Evolutionary conservation across 1,140 invertebrate genomes (phyloP).

Genomic region (Drosophila sechellia): DNA sequence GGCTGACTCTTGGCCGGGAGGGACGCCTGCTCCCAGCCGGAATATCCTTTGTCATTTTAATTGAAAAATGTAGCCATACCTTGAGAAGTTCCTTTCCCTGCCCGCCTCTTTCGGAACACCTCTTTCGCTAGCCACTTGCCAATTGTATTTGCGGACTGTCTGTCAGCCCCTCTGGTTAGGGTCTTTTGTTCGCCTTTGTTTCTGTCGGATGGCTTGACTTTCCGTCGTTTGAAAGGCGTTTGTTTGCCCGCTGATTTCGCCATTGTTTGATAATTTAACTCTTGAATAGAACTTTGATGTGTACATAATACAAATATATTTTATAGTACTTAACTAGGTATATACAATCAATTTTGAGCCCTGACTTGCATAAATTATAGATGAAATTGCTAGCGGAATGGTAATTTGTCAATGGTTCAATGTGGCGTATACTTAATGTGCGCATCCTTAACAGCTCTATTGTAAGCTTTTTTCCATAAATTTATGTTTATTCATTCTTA

Average conservation of each 20-base stretch:
- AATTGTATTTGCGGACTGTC: conserved; percentile 36
- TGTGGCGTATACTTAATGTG: conserved; percentile 24
- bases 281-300: conserved; percentile 8
- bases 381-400: conserved; percentile 13
- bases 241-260: conserved; percentile 42
- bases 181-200: conserved; percentile 47
- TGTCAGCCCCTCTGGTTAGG: conserved; percentile 27
- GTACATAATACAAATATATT: neutral
- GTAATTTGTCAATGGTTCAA: conserved; percentile 4
- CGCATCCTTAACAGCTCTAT: neutral
- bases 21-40: neutral
- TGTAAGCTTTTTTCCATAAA: neutral
- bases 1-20: conserved; percentile 26
- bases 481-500: too few species aligned
- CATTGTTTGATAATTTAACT: conserved; percentile 24
- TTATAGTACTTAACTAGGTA: neutral
- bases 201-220: conserved; percentile 13
- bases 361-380: conserved; percentile 35
- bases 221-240: conserved; percentile 31
- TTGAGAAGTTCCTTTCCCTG: neutral
- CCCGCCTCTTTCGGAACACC: conserved; percentile 8
- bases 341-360: neutral
- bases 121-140: conserved; percentile 30
- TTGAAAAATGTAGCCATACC: conserved; percentile 59
- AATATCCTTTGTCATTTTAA: conserved; percentile 69